Evolutionary conservation across 1,140 invertebrate genomes (phyloP), one percentile per base, ranked within the genome.

Genomic region (Conopomorpha cramerella): DNA sequence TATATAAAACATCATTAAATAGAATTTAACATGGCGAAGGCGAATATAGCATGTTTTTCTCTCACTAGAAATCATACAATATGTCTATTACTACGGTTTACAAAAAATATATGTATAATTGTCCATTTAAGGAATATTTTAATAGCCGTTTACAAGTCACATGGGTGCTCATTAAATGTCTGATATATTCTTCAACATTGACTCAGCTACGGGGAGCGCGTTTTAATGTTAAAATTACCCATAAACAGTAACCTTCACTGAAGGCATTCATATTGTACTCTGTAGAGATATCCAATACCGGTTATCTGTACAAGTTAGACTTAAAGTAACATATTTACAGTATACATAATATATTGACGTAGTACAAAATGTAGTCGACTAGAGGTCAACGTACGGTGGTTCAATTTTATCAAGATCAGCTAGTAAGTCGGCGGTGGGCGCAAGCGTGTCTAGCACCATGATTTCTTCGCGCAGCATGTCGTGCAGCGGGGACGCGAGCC

Each of bases 331-430:
- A 46, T 44, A 8, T 37, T 43, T 41, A 50, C 30, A 30, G 10
- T 42, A 46, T 31, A 44, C 49, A 52, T 51, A 31, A 50, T 49
- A 45, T 52, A 42, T 8, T 12, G 35, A 26, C 18, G 32, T 39
- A 38, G 32, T 33, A 34, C 7, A 17, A 41, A 33, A 44, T 45
- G 41, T 36, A 39, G 49, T 51, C 41, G 50, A 63, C 62, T 70
- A 74, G 53, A 71, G 65, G 46, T 74, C 70, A 51, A 66, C 64
- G 32, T 73, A 73, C 10, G 65, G 64, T 23, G 64, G 37, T 31
- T 68, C 68, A 26, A 73, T 70, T 42, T 72, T 74, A 39, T 74
- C 70, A 36, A 72, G 57, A 45, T 76, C 70, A 23, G 70, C 65
- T 29, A 76, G 46, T 29, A 73, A 36, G 17, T 39, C 38, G 16